phyloP scores from a whole-genome alignment of 1,140 invertebrate species.

The Scaptodrosophila lebanonensis region DNA sequence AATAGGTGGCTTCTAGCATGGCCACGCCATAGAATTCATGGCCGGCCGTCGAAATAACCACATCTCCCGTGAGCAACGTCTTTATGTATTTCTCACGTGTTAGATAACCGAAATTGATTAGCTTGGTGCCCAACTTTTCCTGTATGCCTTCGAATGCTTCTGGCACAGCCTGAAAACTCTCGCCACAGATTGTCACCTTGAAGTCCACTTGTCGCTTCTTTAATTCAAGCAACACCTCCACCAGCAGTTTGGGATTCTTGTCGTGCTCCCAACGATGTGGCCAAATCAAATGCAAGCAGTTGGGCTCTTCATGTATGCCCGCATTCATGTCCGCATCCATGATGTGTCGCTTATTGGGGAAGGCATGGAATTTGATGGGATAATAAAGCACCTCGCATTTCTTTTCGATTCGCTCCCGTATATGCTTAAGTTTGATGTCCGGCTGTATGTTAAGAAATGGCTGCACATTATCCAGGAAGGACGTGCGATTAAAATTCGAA shows the following conservation, averaged over 20 bases:
- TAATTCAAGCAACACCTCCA: slow-evolving; percentile 80
- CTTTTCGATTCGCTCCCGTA: slow-evolving; percentile 79
- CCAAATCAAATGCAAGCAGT: slow-evolving; percentile 84
- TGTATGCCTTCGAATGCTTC: slow-evolving; percentile 79
- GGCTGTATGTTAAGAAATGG: slow-evolving; percentile 83
- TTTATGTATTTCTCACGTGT: slow-evolving; percentile 80
- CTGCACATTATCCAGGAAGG: slow-evolving; percentile 82
- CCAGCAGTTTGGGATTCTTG: slow-evolving; percentile 84
- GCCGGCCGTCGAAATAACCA: slow-evolving; percentile 85
- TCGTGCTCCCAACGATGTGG: slow-evolving; percentile 90
- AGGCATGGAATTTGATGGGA: slow-evolving; percentile 79
- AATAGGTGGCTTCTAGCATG: slow-evolving; percentile 84
- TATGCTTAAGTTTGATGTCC: slow-evolving; percentile 80
- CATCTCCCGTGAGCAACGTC: slow-evolving; percentile 79
- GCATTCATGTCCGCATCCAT: slow-evolving; percentile 18
- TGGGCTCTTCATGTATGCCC: slow-evolving; percentile 17
- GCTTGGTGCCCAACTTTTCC: slow-evolving; percentile 78
- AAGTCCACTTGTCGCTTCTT: slow-evolving; percentile 80
- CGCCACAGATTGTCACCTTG: slow-evolving; percentile 80
- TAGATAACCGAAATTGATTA: slow-evolving; percentile 82
- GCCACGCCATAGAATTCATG: slow-evolving; percentile 89
- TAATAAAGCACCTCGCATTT: slow-evolving; percentile 85
- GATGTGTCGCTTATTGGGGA: slow-evolving; percentile 50
- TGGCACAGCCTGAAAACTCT: slow-evolving; percentile 77
- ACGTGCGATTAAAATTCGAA: slow-evolving; percentile 83